Conservation (phyloP, 2,113 vertebrate genomes). For the Suncus etruscus region DNA sequence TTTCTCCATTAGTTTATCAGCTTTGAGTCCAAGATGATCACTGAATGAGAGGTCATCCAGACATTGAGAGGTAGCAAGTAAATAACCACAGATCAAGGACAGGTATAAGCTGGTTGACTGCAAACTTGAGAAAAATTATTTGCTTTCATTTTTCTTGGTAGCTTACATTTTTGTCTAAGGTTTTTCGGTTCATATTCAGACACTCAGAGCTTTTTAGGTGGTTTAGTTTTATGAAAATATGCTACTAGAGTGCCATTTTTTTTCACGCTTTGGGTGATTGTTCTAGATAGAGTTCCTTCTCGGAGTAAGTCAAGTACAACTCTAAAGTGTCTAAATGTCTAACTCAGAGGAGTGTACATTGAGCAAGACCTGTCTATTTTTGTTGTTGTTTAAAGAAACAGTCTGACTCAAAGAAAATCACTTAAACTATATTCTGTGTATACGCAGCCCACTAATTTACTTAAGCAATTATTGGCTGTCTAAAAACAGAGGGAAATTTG, state of each 20-base stretch:
- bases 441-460: slow-evolving; percentile 33
- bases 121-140: neutral
- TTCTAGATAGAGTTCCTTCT: slow-evolving; percentile 70
- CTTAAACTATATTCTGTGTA: slow-evolving; percentile 61
- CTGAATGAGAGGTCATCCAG: neutral
- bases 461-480: slow-evolving; percentile 36
- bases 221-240: slow-evolving; percentile 41
- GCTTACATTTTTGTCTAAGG: slow-evolving; percentile 8
- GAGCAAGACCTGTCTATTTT: slow-evolving; percentile 48
- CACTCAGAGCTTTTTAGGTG: neutral
- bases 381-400: slow-evolving; percentile 51
- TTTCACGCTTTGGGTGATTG: slow-evolving; percentile 39
- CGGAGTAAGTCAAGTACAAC: slow-evolving; percentile 34
- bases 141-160: neutral
- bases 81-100: neutral
- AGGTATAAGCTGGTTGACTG: neutral
- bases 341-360: neutral
- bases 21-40: neutral
- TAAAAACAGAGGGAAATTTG: slow-evolving; percentile 45
- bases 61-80: neutral
- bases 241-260: neutral
- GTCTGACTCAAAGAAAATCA: slow-evolving; percentile 42
- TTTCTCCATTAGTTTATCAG: neutral
- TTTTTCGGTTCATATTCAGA: slow-evolving; percentile 46
- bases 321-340: slow-evolving; percentile 65